Evolutionary conservation across 2,888 invertebrate genomes (phyloP), one percentile per base, ranked within the genome.

Genomic region (Mechanitis mazaeus): DNA sequence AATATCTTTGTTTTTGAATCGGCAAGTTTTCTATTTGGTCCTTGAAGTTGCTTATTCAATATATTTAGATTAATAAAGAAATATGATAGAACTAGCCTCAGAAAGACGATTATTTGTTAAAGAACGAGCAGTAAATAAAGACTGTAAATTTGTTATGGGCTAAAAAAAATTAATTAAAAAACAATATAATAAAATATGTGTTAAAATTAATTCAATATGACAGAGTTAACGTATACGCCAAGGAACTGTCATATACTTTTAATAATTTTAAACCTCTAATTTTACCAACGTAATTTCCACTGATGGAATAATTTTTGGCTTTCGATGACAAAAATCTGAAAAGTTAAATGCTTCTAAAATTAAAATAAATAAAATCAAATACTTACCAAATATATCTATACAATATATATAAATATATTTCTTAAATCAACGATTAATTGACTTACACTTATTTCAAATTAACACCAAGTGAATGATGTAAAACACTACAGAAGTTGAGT

Each of bases 61-160:
- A 58, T 46, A 53, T 31, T 54, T 58, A 53, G 31, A 59, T 54
- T 45, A 63, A 56, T 46, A 59, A 54, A 54, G 54, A 59, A 63
- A 63, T 47, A 45, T 54, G 56, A 56, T 63, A 20, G 20, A 63
- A 63, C 63, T 63, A 59, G 59, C 63, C 63, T 59, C 54, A 61
- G 55, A 55, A 55, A 38, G 42, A 47, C 47, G 47, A 47, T 47
- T 28, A 47, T 47, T 47, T 47, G 47, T 47, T 47, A 47, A 47
- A 47, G 47, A 47, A 47, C 47, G 47, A 47, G 47, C 47, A 47
- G 47, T 47, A n/a, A n/a, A 28, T n/a, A 46, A 11, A 46, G 47
- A 9, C 47, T 47, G 47, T 47, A 47, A 47, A 20, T n/a, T 47
- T 47, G 47, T 47, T 47, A 47, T 47, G 47, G 47, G 47, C 47